phyloP scores from a whole-genome alignment of 2,797 vertebrate genomes.

The Hyperoplus immaculatus region DNA sequence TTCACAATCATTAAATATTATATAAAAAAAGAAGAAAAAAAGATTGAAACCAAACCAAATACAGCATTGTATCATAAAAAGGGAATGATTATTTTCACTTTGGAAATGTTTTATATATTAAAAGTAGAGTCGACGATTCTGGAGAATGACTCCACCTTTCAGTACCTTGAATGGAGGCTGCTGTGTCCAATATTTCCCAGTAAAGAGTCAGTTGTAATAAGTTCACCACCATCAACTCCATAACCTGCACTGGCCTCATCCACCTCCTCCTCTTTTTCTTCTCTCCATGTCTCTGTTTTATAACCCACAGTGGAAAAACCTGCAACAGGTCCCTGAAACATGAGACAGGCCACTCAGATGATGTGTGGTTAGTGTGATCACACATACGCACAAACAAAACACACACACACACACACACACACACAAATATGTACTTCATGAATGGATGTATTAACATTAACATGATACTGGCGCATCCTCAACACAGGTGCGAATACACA shows the following conservation, averaged over 20 bases:
- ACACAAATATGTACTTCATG: too few relatives aligned
- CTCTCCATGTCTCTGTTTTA: constrained; percentile 31
- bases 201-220: constrained; percentile 10
- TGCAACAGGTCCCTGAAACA: constrained; percentile 73
- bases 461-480: too few relatives aligned
- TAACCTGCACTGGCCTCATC: constrained; percentile 14
- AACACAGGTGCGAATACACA: too few relatives aligned
- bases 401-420: too few relatives aligned
- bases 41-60: background rate
- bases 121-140: too few relatives aligned
- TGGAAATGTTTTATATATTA: background rate
- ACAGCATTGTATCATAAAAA: background rate
- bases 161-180: constrained; percentile 55
- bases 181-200: constrained; percentile 14
- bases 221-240: constrained; percentile 22
- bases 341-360: constrained; percentile 51
- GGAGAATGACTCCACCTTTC: too few relatives aligned
- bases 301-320: constrained; percentile 44
- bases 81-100: background rate
- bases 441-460: too few relatives aligned
- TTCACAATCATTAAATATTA: background rate
- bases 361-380: constrained; percentile 19
- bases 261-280: constrained; percentile 27
- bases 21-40: background rate
- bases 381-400: constrained; percentile 6